phyloP scores from a whole-genome alignment of 2,797 vertebrate species.

The Sebastes oblongus region DNA sequence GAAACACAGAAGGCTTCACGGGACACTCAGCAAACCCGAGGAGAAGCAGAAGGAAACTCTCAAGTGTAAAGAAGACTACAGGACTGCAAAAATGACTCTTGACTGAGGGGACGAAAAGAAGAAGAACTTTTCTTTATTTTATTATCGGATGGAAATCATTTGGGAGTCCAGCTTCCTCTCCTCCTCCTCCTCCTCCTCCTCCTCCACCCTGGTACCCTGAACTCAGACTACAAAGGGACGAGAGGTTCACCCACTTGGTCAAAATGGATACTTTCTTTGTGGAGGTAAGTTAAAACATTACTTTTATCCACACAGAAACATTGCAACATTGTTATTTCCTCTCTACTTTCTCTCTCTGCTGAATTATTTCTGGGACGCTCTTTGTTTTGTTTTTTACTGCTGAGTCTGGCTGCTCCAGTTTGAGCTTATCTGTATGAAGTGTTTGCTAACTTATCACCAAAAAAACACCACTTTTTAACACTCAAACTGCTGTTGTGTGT shows the following conservation, averaged over 20 bases:
- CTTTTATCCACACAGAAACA: not conserved
- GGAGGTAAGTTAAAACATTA: slow-evolving; percentile 54
- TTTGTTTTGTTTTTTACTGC: slow-evolving; percentile 49
- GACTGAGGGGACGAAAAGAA: not conserved
- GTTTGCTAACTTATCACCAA: not conserved
- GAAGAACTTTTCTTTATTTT: slow-evolving; percentile 15
- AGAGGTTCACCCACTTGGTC: slow-evolving; percentile 17
- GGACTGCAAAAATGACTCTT: not conserved
- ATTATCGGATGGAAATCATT: slow-evolving; percentile 71
- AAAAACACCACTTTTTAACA: not conserved
- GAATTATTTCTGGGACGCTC: not conserved
- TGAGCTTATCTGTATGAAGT: not conserved
- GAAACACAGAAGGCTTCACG: slow-evolving; percentile 25
- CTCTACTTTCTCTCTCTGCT: not conserved
- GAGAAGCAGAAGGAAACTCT: not conserved
- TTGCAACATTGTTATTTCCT: not conserved
- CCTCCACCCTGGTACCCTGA: slow-evolving; percentile 70
- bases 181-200: slow-evolving; percentile 53
- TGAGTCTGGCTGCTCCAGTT: not conserved
- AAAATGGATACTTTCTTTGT: slow-evolving; percentile 75
- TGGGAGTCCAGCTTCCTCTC: slow-evolving; percentile 53
- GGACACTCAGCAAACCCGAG: slow-evolving; percentile 7
- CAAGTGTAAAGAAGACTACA: not conserved
- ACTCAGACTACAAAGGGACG: slow-evolving; percentile 72
- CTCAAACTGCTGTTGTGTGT: not conserved